A percentile compares a stretch with the other conserved stretches of the same genome.
These are phyloP conservation scores for Hippocampus kuda DNA, from an alignment of 2,797 vertebrate genomes.

Conservation along the genomic window DNA sequence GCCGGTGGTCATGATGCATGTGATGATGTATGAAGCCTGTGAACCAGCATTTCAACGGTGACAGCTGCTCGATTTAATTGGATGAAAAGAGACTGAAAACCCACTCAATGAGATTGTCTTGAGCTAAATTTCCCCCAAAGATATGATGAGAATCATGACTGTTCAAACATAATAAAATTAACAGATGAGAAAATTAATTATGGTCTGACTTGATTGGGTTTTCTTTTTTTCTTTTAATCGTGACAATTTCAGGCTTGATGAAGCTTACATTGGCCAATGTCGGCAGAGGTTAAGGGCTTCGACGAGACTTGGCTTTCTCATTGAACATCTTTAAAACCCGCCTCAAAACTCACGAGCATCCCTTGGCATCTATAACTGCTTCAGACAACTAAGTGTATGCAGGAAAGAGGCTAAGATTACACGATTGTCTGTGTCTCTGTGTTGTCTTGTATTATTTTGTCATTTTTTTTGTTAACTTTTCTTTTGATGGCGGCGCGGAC, in stretches of 20 bases:
- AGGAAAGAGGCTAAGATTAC: no score
- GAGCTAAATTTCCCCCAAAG: constrained; percentile 35
- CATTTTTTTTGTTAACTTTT: no score
- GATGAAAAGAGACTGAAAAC: not conserved
- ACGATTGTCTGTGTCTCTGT: no score
- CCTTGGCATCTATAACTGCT: no score
- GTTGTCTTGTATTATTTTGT: no score
- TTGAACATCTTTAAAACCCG: constrained; percentile 9
- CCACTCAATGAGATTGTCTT: constrained; percentile 6
- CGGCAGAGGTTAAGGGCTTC: constrained; percentile 66
- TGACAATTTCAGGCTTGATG: constrained; percentile 73
- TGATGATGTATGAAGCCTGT: constrained; percentile 17
- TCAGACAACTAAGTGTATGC: no score
- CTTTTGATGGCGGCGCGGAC: no score
- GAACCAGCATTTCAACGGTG: constrained; percentile 17
- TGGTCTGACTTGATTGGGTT: constrained; percentile 60
- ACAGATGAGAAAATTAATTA: constrained; percentile 67
- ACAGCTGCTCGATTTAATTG: constrained; percentile 13
- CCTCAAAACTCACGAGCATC: no score
- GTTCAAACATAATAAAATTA: constrained; percentile 58
- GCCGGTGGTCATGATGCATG: constrained; percentile 12
- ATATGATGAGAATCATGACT: constrained; percentile 53
- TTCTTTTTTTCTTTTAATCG: constrained; percentile 67
- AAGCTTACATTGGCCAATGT: constrained; percentile 70
- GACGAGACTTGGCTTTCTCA: constrained; percentile 53